phyloP scores from a whole-genome alignment of 2,113 vertebrate genomes.

The Carlito syrichta region DNA sequence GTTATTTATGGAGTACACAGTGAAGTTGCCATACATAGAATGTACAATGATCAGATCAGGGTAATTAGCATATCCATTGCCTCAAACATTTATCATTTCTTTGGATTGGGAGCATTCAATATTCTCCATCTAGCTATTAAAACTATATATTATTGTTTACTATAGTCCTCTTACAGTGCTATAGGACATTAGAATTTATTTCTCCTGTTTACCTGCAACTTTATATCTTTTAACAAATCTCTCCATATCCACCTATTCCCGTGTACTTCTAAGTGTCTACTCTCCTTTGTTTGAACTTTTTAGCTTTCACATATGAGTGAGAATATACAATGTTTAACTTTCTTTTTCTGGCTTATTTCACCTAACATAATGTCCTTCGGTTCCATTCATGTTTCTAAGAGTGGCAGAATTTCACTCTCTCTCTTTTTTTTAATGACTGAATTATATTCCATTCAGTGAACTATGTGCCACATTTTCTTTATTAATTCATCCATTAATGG shows the following conservation, averaged over 20 bases:
- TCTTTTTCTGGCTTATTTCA: background rate
- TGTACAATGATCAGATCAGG: background rate
- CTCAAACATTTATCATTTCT: background rate
- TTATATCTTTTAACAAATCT: background rate
- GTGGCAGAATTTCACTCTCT: background rate
- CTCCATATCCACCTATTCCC: too few relatives aligned
- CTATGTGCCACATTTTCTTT: too few relatives aligned
- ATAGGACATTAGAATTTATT: background rate
- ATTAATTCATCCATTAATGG: too few relatives aligned
- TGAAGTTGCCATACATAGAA: background rate
- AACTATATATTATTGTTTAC: background rate
- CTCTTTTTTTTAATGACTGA: too few relatives aligned
- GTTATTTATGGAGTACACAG: background rate
- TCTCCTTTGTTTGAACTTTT: too few relatives aligned
- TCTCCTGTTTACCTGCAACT: background rate
- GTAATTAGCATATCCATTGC: background rate
- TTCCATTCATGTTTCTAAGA: background rate
- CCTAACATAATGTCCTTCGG: background rate
- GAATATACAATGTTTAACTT: background rate
- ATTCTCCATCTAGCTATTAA: background rate
- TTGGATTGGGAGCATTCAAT: background rate
- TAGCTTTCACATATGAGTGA: background rate
- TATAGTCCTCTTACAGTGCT: background rate
- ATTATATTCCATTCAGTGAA: too few relatives aligned
- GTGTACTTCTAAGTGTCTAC: too few relatives aligned